Base-by-base conservation (phyloP, 2,113 vertebrate genomes). In the Rhineura floridana region DNA sequence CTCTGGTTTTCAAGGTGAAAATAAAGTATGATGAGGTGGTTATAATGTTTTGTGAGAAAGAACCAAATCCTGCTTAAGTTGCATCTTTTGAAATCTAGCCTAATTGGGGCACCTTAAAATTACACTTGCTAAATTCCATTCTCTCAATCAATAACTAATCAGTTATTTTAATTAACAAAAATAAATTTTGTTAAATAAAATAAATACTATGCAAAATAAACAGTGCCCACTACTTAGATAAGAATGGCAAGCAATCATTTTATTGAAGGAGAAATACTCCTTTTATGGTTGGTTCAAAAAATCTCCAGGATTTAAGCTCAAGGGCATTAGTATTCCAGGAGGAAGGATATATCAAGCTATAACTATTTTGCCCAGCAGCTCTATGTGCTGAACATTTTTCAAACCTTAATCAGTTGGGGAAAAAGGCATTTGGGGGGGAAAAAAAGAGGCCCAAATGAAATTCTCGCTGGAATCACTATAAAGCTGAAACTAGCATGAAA, bases 231-330 rank as follows among this genome's bases (percentile, higher is more conserved):
- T 7, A 17, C n/a, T 72, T 3, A 72, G 39, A 72, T 52, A 9
- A 36, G 44, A 83, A 69, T 36, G 17, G 30, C 1, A 28, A 55
- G 44, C 11, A 48, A 50, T 7, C 30, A 67, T 21, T 70, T 83
- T 48, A 48, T n/a, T 36, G 65, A 33, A 50, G 44, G 19, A 69
- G 50, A 39, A 63, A 39, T 13, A 4, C 10, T 42, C 39, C 0
- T 50, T 73, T 30, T n/a, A 39, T n/a, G 83, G 52, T n/a, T 19
- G 6, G 65, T 33, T 0, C 62, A 21, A 65, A 76, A 89, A 87
- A 69, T 4, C 11, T 1, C 3, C 28, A 23, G 0, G 23, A 2
- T 48, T 6, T 4, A 33, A 39, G 17, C 36, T 2, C 3, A 73
- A 15, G 25, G 6, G 2, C 7, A 83, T 52, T 80, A 13, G n/a